These are phyloP conservation scores for Diachasma alloeum DNA, from an alignment of 1,140 invertebrate genomes.

Conservation along the genomic window DNA sequence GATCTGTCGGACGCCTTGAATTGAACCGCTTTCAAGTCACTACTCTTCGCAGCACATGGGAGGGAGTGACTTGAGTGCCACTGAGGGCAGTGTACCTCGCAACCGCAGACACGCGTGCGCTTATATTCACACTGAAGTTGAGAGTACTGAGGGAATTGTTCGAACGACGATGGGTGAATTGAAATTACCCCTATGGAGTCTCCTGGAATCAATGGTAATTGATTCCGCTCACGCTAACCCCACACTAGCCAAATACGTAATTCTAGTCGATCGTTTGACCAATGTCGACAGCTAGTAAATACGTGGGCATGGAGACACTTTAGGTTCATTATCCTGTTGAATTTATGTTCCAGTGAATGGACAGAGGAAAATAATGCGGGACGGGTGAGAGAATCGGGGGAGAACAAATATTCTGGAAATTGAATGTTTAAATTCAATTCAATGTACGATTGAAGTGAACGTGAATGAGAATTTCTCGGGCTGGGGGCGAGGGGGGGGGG, in stretches of 20 bases:
- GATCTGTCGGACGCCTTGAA: too few species aligned
- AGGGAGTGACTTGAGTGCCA: neutral
- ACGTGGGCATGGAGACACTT: neutral
- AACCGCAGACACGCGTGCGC: neutral
- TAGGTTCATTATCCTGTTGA: constrained; percentile 5
- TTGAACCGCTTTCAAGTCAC: too few species aligned
- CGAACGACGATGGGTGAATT: neutral
- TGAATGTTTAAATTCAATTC: neutral
- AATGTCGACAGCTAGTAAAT: constrained; percentile 9
- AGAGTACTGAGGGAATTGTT: neutral
- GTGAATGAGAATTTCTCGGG: neutral
- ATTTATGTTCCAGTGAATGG: neutral
- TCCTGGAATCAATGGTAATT: constrained; percentile 5
- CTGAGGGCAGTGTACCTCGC: neutral
- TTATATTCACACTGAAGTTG: constrained; percentile 9
- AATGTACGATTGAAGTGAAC: neutral
- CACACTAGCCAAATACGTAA: neutral
- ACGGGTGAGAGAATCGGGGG: neutral
- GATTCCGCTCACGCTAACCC: constrained; percentile 6
- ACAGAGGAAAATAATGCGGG: neutral
- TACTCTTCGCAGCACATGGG: too few species aligned
- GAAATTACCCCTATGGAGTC: neutral
- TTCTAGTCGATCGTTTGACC: constrained; percentile 28
- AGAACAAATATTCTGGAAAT: neutral
- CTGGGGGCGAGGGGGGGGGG: neutral